These are phyloP conservation scores for Plecturocebus donacophilus DNA, from an alignment of 2,113 vertebrate species.

Conservation along the genomic window DNA sequence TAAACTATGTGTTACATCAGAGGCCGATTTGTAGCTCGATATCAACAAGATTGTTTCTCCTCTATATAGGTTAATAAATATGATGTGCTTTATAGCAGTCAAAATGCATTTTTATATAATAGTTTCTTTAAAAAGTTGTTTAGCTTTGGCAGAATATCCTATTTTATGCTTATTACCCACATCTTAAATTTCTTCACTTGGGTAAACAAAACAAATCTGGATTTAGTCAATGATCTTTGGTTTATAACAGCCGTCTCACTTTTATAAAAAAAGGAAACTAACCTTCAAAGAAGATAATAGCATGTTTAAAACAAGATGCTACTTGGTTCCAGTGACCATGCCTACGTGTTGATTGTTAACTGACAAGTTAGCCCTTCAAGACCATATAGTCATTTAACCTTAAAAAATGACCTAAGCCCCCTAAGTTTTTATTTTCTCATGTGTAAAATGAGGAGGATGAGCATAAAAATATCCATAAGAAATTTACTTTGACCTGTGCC, in stretches of 20 bases:
- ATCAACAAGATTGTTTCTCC: background rate
- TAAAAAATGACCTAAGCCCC: background rate
- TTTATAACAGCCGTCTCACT: background rate
- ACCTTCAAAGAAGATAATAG: background rate
- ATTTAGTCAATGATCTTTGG: constrained; percentile 4
- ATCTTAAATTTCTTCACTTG: background rate
- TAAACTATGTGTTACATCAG: background rate
- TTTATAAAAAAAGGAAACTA: background rate
- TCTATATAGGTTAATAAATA: background rate
- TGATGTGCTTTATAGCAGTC: background rate
- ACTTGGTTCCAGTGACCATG: background rate
- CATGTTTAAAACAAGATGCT: background rate
- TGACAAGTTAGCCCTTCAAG: background rate
- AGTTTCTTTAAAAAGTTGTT: background rate
- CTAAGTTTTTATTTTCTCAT: constrained; percentile 8
- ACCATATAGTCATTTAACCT: background rate
- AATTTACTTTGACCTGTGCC: background rate
- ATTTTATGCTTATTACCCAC: background rate
- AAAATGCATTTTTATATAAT: background rate
- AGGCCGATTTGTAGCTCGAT: background rate
- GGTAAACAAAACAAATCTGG: background rate
- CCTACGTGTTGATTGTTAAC: background rate
- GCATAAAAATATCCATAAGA: background rate
- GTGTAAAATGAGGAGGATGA: background rate
- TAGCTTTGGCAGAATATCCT: constrained; percentile 15